A percentile compares a stretch with the other conserved stretches of the same genome.
Conservation (phyloP, 2,797 vertebrate species). For the Aeoliscus strigatus region DNA sequence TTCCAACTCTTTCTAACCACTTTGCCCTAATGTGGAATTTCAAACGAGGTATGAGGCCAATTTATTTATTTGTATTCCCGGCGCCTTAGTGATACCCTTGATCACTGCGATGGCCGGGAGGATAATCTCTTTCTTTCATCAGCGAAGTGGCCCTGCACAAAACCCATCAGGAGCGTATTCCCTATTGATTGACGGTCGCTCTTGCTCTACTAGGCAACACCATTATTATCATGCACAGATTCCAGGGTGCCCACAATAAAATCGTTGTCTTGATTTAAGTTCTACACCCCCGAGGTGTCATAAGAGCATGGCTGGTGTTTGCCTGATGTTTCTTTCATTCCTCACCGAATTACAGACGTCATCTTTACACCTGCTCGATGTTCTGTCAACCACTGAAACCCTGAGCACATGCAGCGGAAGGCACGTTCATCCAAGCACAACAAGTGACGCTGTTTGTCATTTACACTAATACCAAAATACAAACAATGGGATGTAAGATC, state of each 20-base stretch:
- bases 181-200: constrained; percentile 74
- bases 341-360: constrained; percentile 3
- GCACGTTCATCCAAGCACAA: too few relatives aligned
- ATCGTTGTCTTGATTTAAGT: constrained; percentile 75
- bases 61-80: constrained; percentile 81
- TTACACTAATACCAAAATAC: too few relatives aligned
- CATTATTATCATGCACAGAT: constrained; percentile 73
- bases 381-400: too few relatives aligned
- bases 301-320: constrained; percentile 60
- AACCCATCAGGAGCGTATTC: constrained; percentile 74
- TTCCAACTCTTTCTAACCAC: constrained; percentile 75
- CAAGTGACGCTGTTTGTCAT: too few relatives aligned
- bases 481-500: too few relatives aligned
- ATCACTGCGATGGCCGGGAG: constrained; percentile 61
- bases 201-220: constrained; percentile 73
- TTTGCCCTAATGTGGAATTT: constrained; percentile 78
- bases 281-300: constrained; percentile 53
- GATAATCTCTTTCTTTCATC: constrained; percentile 80
- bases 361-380: too few relatives aligned
- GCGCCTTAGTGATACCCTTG: constrained; percentile 70
- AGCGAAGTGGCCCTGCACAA: constrained; percentile 74
- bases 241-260: constrained; percentile 76
- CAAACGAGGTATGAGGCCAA: constrained; percentile 68
- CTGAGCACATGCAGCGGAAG: too few relatives aligned
- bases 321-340: constrained; percentile 57